Conservation (phyloP, 2,113 vertebrate species). For the Motacilla alba region DNA sequence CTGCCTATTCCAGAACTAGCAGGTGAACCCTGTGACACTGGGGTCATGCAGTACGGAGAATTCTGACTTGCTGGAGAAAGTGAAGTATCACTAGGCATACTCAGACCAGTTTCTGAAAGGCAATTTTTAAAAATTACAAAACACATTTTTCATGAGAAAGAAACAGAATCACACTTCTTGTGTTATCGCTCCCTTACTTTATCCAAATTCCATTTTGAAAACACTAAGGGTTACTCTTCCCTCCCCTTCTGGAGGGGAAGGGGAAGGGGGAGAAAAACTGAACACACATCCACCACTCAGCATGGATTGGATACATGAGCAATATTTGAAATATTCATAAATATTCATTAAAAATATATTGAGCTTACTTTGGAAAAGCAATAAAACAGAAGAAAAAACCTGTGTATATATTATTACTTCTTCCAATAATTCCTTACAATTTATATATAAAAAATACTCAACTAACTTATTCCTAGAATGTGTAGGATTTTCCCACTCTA, state of each 20-base stretch:
- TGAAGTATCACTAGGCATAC: constrained; percentile 92
- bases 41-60: constrained; percentile 97
- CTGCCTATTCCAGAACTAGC: constrained; percentile 96
- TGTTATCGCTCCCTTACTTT: neutral
- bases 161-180: neutral
- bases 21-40: constrained; percentile 95
- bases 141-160: neutral
- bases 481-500: neutral
- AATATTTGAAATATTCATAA: neutral
- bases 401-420: neutral
- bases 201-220: neutral
- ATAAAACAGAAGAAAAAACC: neutral
- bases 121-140: neutral
- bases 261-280: neutral
- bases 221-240: neutral
- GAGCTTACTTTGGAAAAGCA: neutral
- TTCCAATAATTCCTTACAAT: neutral
- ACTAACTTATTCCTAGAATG: neutral
- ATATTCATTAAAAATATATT: neutral
- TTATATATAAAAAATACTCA: neutral
- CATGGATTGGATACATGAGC: neutral
- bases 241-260: neutral
- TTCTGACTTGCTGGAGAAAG: constrained; percentile 98
- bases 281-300: neutral
- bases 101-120: constrained; percentile 82